These are phyloP conservation scores for Ophion ellenae DNA, from an alignment of 2,888 invertebrate genomes.

Conservation along the genomic window DNA sequence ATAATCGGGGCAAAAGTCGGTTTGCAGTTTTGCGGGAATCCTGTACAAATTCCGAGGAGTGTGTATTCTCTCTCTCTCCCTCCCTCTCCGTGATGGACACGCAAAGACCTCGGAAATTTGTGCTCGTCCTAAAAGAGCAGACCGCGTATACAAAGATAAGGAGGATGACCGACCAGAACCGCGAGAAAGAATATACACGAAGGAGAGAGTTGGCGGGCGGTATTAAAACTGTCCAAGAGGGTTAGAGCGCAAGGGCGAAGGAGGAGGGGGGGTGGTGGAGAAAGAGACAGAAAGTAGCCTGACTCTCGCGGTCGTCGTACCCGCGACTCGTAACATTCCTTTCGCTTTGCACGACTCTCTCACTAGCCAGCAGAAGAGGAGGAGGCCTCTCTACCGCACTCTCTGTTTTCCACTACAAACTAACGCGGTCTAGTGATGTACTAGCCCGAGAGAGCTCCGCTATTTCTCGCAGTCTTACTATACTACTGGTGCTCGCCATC, in stretches of 20 bases:
- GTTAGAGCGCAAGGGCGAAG: slow-evolving; percentile 17
- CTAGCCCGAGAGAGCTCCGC: slow-evolving; percentile 55
- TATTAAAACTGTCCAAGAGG: slow-evolving; percentile 51
- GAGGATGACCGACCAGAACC: slow-evolving; percentile 34
- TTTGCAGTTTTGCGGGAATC: neutral
- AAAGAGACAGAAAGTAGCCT: slow-evolving; percentile 47
- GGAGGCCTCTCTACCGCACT: slow-evolving; percentile 55
- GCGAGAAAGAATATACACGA: slow-evolving; percentile 6
- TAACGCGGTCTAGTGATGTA: slow-evolving; percentile 53
- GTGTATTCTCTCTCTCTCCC: slow-evolving; percentile 9
- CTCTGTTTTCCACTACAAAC: slow-evolving; percentile 46
- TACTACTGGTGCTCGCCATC: slow-evolving; percentile 25
- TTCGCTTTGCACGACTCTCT: slow-evolving; percentile 72
- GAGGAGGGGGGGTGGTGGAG: slow-evolving; percentile 34
- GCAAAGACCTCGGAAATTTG: slow-evolving; percentile 22
- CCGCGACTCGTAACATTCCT: slow-evolving; percentile 79
- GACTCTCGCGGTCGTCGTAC: slow-evolving; percentile 67
- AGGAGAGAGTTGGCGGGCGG: slow-evolving; percentile 14
- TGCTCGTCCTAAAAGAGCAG: slow-evolving; percentile 35
- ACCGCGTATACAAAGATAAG: slow-evolving; percentile 25
- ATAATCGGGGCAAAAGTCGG: neutral
- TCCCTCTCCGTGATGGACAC: neutral
- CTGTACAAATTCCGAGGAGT: neutral
- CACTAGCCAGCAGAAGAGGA: neutral
- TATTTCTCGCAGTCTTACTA: slow-evolving; percentile 45